Evolutionary conservation across 2,113 vertebrate species (phyloP), one percentile per base, ranked within the genome.

Genomic region (Gambusia affinis): DNA sequence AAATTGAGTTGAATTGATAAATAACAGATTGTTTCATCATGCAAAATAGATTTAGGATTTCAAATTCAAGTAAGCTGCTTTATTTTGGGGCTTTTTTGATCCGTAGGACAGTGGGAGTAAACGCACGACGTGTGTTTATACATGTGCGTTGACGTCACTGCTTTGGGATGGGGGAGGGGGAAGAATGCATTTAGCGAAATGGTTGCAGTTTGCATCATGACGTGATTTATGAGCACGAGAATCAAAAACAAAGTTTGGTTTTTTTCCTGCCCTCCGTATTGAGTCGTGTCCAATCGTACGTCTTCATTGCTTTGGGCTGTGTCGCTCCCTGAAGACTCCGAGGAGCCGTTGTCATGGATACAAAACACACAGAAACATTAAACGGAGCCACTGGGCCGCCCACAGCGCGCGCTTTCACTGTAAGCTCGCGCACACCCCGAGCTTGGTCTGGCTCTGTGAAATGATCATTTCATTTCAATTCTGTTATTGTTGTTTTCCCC

Each of bases 281-380:
- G 37, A n/a, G 61, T 81, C 73, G 64, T 7, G 31, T 75, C n/a
- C 24, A 14, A 10, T 69, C 54, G 74, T 78, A 70, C 44, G 54
- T 64, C 65, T 33, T 12, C 37, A 28, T 62, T 24, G 17, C 4
- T 8, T 29, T 64, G 1, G 19, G 44, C 54, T n/a, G 51, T 3
- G 24, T 67, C 73, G 4, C 82, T 30, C 87, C 77, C 64, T 33
- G 70, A 62, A 78, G 75, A 72, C 61, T 44, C 6, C 8, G 4
- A 37, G 31, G 72, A 28, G 33, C 14, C 76, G 84, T 92, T 77
- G 82, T 85, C 76, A 27, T 85, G 81, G 85, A 88, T 82, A 92
- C 88, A 76, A 86, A 83, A 90, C 84, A 87, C 63, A 81, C 75
- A 74, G 71, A 42, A 27, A 31, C 30, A 47, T 37, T 35, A 17